These are phyloP conservation scores for Cervus canadensis DNA, from an alignment of 2,113 vertebrate genomes.

Conservation along the genomic window DNA sequence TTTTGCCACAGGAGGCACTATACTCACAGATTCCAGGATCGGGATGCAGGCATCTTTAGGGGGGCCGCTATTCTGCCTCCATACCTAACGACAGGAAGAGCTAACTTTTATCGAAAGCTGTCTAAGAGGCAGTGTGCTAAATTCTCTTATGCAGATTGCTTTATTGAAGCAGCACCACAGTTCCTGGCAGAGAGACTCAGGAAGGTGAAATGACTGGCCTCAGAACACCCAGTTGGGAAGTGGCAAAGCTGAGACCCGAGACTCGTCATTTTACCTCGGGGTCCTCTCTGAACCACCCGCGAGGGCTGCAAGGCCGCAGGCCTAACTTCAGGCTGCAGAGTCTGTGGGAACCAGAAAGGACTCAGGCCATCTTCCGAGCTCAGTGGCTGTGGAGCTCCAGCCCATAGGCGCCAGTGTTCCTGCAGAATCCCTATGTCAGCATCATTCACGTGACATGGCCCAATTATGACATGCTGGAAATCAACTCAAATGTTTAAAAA, in stretches of 20 bases:
- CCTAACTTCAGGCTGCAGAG: neutral
- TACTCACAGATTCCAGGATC: neutral
- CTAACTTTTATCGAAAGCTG: neutral
- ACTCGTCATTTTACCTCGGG: neutral
- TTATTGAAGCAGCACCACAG: neutral
- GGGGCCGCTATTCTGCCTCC: neutral
- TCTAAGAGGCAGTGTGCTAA: neutral
- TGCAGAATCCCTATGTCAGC: accelerated
- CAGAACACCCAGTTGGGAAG: neutral
- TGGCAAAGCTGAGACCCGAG: neutral
- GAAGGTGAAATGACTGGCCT: neutral
- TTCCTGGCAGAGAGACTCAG: neutral
- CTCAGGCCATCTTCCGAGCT: accelerated
- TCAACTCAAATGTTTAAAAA: neutral
- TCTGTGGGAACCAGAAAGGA: neutral
- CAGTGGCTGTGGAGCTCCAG: accelerated
- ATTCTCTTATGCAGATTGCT: neutral
- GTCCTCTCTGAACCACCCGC: neutral
- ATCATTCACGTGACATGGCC: neutral
- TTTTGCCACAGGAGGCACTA: too few relatives aligned
- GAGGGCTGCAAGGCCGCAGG: neutral
- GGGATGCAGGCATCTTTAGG: neutral
- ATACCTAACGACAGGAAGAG: accelerated
- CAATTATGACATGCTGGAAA: neutral
- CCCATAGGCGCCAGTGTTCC: accelerated